A percentile compares a stretch with the other conserved stretches of the same genome.
These are phyloP conservation scores for Harpagoxenus sublaevis DNA, from an alignment of 2,888 invertebrate species.

Conservation along the genomic window DNA sequence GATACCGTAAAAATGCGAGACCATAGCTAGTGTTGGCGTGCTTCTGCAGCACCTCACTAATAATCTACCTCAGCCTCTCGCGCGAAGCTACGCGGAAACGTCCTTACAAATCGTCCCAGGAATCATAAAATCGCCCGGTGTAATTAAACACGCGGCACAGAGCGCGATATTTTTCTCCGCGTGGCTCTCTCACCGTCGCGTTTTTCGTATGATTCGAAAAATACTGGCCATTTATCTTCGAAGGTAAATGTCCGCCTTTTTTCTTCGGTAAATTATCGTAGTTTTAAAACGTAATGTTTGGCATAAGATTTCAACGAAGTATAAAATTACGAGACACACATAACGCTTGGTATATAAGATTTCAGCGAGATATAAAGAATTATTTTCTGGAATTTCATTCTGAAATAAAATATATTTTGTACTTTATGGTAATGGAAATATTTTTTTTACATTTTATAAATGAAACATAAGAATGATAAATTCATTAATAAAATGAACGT, in stretches of 20 bases:
- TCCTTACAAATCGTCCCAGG: conserved; percentile 55
- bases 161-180: conserved; percentile 47
- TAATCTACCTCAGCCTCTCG: conserved; percentile 40
- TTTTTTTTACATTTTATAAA: not conserved
- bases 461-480: not conserved
- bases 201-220: conserved; percentile 51
- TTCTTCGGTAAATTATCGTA: conserved; percentile 46
- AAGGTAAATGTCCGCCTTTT: conserved; percentile 45
- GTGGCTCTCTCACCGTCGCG: conserved; percentile 28
- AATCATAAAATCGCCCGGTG: conserved; percentile 51
- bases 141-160: conserved; percentile 54
- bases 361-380: conserved; percentile 11
- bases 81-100: conserved; percentile 44
- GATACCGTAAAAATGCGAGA: conserved; percentile 47
- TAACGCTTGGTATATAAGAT: conserved; percentile 35
- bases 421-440: not conserved
- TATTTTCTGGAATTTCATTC: conserved; percentile 4
- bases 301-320: conserved; percentile 25
- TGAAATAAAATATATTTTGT: conserved; percentile 10
- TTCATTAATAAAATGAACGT: not conserved
- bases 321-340: conserved; percentile 31
- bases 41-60: conserved; percentile 34
- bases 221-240: conserved; percentile 51
- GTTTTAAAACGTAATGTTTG: conserved; percentile 41
- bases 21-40: conserved; percentile 31